Evolutionary conservation across 2,888 invertebrate species (phyloP).

Genomic region (Mimas tiliae): DNA sequence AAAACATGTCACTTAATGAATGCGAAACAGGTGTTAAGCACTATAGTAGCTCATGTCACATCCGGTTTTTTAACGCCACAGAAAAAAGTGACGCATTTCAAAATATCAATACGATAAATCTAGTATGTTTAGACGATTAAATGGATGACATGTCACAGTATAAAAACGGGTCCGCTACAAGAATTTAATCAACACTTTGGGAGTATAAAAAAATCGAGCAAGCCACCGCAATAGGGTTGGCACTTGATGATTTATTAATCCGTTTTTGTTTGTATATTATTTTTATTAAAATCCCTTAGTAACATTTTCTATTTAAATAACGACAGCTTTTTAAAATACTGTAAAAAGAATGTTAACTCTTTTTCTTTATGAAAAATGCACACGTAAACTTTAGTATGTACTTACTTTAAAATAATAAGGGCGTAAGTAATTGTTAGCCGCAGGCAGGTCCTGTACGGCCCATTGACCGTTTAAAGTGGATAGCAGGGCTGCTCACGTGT

Average conservation of each 20-base stretch:
- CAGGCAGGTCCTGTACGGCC: slow-evolving; percentile 53
- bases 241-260: slow-evolving; percentile 30
- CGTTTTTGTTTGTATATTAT: background rate
- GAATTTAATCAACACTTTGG: slow-evolving; percentile 60
- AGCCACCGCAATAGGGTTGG: slow-evolving; percentile 44
- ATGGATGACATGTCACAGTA: slow-evolving; percentile 44
- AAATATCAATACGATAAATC: slow-evolving; percentile 36
- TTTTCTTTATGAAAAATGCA: background rate
- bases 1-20: slow-evolving; percentile 16
- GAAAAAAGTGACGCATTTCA: slow-evolving; percentile 13
- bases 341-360: too few relatives aligned
- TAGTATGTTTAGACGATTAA: slow-evolving; percentile 49
- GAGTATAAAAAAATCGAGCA: slow-evolving; percentile 44
- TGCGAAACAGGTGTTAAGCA: slow-evolving; percentile 17
- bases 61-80: slow-evolving; percentile 5
- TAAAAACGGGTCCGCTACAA: slow-evolving; percentile 49
- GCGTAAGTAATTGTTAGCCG: slow-evolving; percentile 60
- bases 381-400: background rate
- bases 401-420: slow-evolving; percentile 40
- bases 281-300: too few relatives aligned
- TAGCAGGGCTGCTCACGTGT: slow-evolving; percentile 36
- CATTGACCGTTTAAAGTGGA: slow-evolving; percentile 53
- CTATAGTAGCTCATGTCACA: slow-evolving; percentile 11
- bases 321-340: too few relatives aligned
- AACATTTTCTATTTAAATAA: too few relatives aligned